Percentiles rank a stretch among this genome's conserved stretches.
Conservation (phyloP, 2,888 invertebrate species). For the Slavum lentiscoides region DNA sequence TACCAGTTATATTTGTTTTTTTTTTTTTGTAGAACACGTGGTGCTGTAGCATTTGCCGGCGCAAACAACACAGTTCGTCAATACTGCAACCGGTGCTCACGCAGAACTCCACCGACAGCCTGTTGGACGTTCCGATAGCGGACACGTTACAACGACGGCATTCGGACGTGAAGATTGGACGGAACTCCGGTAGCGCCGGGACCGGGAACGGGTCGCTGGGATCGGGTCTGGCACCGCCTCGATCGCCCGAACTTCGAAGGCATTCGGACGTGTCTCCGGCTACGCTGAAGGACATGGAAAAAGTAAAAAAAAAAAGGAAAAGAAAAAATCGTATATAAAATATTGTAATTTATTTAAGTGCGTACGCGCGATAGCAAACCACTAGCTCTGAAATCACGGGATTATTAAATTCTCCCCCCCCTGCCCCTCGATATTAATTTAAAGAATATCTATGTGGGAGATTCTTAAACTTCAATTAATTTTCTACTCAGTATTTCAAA, state of each 20-base stretch:
- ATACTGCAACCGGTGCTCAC: constrained; percentile 66
- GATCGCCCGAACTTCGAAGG: constrained; percentile 78
- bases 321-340: background rate
- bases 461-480: no score
- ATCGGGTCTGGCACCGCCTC: constrained; percentile 75
- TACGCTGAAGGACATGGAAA: constrained; percentile 84
- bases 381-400: no score
- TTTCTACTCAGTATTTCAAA: no score
- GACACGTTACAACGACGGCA: constrained; percentile 80
- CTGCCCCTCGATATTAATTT: no score
- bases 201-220: constrained; percentile 64
- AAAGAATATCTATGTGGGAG: no score
- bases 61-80: constrained; percentile 75
- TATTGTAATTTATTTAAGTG: background rate
- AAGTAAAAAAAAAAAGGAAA: constrained; percentile 65
- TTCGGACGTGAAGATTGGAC: constrained; percentile 73
- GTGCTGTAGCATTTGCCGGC: constrained; percentile 86
- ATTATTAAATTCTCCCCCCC: no score
- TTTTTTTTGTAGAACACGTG: constrained; percentile 69
- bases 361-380: background rate
- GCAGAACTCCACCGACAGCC: constrained; percentile 83
- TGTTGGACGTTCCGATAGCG: constrained; percentile 77
- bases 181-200: constrained; percentile 60
- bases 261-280: constrained; percentile 88
- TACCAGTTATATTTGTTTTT: background rate